Percentiles rank a stretch among this genome's conserved stretches.
Evolutionary conservation across 1,140 invertebrate genomes (phyloP).

Genomic region (Bombus huntii): DNA sequence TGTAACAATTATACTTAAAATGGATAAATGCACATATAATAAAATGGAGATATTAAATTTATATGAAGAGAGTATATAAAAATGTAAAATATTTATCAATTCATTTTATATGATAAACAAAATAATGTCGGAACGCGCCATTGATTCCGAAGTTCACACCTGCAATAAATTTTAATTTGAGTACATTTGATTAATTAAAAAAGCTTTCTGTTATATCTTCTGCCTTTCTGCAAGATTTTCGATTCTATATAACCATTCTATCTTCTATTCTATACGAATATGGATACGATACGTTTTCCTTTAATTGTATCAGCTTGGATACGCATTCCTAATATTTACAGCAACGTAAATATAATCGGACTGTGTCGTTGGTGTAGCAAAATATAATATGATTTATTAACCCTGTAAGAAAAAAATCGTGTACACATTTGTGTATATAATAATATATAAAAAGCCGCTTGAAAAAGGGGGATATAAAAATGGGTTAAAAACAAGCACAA

Average conservation of each 20-base stretch:
- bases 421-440: constrained; percentile 49
- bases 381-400: constrained; percentile 49
- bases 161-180: constrained; percentile 6
- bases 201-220: background rate
- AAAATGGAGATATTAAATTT: background rate
- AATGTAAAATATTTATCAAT: background rate
- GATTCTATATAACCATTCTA: constrained; percentile 26
- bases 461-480: constrained; percentile 61
- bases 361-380: constrained; percentile 37
- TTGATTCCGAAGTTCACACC: constrained; percentile 17
- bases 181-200: background rate
- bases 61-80: background rate
- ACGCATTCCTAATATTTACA: constrained; percentile 53
- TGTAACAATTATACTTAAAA: too few species aligned
- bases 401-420: constrained; percentile 64
- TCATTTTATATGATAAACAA: background rate
- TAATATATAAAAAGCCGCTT: constrained; percentile 60
- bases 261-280: constrained; percentile 28
- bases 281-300: constrained; percentile 19
- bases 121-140: background rate
- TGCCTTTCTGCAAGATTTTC: background rate
- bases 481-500: constrained; percentile 71
- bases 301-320: constrained; percentile 16
- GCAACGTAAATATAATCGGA: constrained; percentile 52
- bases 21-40: too few species aligned